Evolutionary conservation across 2,113 vertebrate genomes (phyloP).

Genomic region (Plotosus lineatus): DNA sequence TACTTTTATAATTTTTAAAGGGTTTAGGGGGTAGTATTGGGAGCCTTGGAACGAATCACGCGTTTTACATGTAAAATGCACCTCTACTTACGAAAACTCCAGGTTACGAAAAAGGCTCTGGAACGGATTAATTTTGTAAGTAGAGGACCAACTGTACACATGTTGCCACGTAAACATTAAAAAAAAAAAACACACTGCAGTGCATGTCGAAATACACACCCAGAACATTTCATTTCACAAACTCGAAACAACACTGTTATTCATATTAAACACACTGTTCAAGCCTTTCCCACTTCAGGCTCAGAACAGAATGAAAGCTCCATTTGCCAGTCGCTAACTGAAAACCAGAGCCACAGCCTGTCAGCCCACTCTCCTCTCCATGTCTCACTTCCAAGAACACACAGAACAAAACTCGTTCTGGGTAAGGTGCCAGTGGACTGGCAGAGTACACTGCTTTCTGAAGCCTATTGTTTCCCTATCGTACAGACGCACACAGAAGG

Average conservation of each 20-base stretch:
- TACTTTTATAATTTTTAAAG: no score
- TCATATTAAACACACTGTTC: neutral
- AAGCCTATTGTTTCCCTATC: slow-evolving; percentile 29
- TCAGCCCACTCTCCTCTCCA: slow-evolving; percentile 9
- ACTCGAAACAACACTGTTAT: neutral
- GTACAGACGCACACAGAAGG: neutral
- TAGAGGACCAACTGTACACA: no score
- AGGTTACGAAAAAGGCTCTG: no score
- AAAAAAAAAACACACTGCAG: no score
- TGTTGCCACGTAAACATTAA: neutral
- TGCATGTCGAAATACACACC: neutral
- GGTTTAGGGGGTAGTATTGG: no score
- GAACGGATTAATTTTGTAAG: no score
- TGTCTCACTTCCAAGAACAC: slow-evolving; percentile 25
- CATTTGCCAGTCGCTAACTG: neutral
- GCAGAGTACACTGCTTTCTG: slow-evolving; percentile 14
- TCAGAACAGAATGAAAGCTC: neutral
- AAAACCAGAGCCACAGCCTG: neutral
- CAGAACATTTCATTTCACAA: neutral
- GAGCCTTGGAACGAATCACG: no score
- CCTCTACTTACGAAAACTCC: no score
- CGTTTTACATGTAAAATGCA: no score
- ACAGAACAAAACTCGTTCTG: slow-evolving; percentile 11
- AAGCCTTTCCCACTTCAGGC: neutral
- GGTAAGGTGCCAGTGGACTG: neutral